Base-by-base conservation (phyloP, 2,113 vertebrate genomes). In the Motacilla alba region DNA sequence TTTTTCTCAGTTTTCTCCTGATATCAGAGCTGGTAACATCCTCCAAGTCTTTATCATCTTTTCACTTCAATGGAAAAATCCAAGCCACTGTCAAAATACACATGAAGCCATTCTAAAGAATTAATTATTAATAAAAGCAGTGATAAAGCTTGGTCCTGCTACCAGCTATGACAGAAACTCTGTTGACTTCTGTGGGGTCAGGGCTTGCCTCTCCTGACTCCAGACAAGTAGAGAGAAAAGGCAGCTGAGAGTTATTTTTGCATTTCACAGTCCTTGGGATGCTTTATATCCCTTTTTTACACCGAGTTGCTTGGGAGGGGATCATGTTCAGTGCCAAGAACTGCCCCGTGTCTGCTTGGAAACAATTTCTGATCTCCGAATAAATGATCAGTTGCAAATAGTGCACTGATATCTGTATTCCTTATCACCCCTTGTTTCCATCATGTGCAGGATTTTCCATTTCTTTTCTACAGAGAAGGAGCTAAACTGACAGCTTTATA, bases 401-500 rank as follows among this genome's bases (percentile, higher is more conserved):
- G 66, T 73, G 26, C 49, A 14, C 50, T 97, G 35, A 6, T 96
- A 76, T 83, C 91, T 90, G 26, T 37, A 39, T 19, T 78, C 76
- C 91, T 94, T 79, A 80, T 94, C 80, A 87, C 68, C 46, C 39
- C 53, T 79, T 64, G 30, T 74, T 93, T 93, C 89, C 37, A 53
- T 67, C 81, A 9, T 76, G 44, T 58, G 80, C 43, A 74, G 53
- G 73, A 69, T 96, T 91, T 72, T 91, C 78, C 26, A 7, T 86
- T 94, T 79, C 83, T 93, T 84, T 91, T 60, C 79, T 74, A 15
- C n/a, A 80, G 80, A 91, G 80, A 89, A 72, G 46, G 68, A 95
- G 72, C 93, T 95, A 79, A 95, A 73, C 77, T 95, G 94, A 82
- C 90, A 90, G 91, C 81, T 96, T 96, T 94, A 79, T 93, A 33